Evolutionary conservation across 2,797 vertebrate genomes (phyloP), one percentile per base, ranked within the genome.

Genomic region (Anas bernieri): DNA sequence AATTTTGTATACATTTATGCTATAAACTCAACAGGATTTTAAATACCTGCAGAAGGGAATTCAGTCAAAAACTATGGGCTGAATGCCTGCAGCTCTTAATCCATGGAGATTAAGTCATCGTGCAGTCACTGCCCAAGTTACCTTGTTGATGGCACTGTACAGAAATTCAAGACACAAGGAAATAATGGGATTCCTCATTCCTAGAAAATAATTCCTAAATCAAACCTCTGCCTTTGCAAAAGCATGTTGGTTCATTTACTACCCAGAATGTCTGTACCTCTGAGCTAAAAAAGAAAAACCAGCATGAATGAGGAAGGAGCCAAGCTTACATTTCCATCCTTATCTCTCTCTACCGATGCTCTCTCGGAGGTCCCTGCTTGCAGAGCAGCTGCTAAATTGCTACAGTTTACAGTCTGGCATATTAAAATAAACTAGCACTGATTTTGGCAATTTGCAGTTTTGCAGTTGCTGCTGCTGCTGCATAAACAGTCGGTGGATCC

Each of bases 401-500:
- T 85, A 74, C 72, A 83, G 78, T 95, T 96, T 93, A 93, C 83
- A 93, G 90, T 85, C 88, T 95, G 83, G 93, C 72, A 83, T 94
- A 95, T 92, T 92, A 94, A 95, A 96, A 95, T 90, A 96, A 94
- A 90, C 81, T 76, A 89, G 81, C 75, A 54, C 48, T 77, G 83
- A 87, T 91, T 91, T 87, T 85, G 92, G 86, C 54, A 90, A 80
- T 93, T 89, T 91, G 72, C 86, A 89, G 77, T 69, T 54, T n/a
- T 75, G 82, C 73, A 83, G 77, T 79, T 48, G 43, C 85, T 78
- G 67, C 61, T 59, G 59, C 67, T 64, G 59, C 72, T 74, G 77
- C 86, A 68, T 68, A 64, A 92, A 74, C 14, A 69, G 68, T 4
- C 69, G 45, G 76, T n/a, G 81, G 61, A 75, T 90, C 56, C 82